Evolutionary conservation across 2,888 invertebrate species (phyloP).

Genomic region (Beris chalybata): DNA sequence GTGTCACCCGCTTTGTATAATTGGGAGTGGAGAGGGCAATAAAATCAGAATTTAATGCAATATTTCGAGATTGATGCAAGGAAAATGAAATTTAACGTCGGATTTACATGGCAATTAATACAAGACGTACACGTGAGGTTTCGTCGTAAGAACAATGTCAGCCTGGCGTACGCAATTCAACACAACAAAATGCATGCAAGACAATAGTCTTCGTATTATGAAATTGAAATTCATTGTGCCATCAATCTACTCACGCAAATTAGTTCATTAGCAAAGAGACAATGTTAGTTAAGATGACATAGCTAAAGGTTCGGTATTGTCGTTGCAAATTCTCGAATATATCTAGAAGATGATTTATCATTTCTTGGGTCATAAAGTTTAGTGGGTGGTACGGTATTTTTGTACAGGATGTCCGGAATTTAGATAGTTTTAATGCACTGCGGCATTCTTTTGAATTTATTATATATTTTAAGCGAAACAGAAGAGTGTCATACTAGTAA

Average conservation of each 20-base stretch:
- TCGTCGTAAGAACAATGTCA: too few relatives aligned
- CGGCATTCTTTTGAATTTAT: too few relatives aligned
- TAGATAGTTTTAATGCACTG: too few relatives aligned
- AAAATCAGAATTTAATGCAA: constrained; percentile 31
- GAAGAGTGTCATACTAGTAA: too few relatives aligned
- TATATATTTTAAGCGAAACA: too few relatives aligned
- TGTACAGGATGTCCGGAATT: too few relatives aligned
- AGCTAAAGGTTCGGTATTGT: too few relatives aligned
- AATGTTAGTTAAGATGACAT: too few relatives aligned
- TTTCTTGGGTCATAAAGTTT: too few relatives aligned
- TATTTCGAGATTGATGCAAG: constrained; percentile 33
- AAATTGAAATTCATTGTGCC: constrained; percentile 27
- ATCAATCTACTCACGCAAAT: constrained; percentile 33
- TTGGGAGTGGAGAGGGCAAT: constrained; percentile 15
- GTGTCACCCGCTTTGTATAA: constrained; percentile 14
- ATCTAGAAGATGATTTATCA: too few relatives aligned
- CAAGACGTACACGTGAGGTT: constrained; percentile 3
- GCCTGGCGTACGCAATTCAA: neutral
- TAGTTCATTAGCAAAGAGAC: constrained; percentile 26
- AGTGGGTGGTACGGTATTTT: too few relatives aligned
- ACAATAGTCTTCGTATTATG: constrained; percentile 27
- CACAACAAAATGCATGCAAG: neutral
- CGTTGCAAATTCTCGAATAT: too few relatives aligned
- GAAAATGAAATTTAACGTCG: constrained; percentile 32
- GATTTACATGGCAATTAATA: constrained; percentile 33